Conservation (phyloP, 2,113 vertebrate genomes). For the Ornithorhynchus anatinus region DNA sequence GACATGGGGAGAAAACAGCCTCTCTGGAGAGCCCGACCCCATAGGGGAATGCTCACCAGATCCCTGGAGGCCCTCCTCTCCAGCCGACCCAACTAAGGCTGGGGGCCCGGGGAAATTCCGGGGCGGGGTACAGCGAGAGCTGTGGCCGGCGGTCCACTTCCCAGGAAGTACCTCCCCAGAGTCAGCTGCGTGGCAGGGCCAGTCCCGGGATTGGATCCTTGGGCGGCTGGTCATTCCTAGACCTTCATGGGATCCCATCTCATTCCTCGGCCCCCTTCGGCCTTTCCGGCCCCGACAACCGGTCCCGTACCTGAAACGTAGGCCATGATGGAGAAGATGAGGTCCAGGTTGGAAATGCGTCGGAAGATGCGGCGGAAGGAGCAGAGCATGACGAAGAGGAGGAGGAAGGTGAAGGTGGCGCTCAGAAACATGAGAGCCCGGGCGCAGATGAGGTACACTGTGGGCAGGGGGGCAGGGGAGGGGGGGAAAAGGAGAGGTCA, state of each 20-base stretch:
- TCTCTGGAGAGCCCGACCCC: not conserved
- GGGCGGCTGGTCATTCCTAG: not conserved
- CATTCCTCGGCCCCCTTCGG: not conserved
- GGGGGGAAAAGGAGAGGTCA: too few relatives aligned
- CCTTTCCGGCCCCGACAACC: not conserved
- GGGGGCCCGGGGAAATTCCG: not conserved
- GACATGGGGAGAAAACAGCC: not conserved
- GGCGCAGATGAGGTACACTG: not conserved
- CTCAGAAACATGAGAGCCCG: not conserved
- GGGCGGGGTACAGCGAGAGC: too few relatives aligned
- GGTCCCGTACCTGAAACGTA: not conserved
- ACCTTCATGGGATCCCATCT: not conserved
- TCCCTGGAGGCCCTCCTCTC: not conserved
- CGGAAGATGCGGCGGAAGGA: not conserved
- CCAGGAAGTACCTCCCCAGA: too few relatives aligned
- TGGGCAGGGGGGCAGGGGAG: too few relatives aligned
- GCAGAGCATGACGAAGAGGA: not conserved
- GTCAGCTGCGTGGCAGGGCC: too few relatives aligned
- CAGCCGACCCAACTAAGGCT: not conserved
- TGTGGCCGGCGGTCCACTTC: too few relatives aligned
- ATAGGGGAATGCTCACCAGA: too few relatives aligned
- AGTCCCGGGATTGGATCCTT: not conserved
- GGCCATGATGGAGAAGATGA: not conserved
- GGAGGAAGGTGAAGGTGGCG: not conserved
- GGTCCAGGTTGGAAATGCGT: not conserved